Base-by-base conservation (phyloP, 2,888 invertebrate genomes). In the Bibio marci region DNA sequence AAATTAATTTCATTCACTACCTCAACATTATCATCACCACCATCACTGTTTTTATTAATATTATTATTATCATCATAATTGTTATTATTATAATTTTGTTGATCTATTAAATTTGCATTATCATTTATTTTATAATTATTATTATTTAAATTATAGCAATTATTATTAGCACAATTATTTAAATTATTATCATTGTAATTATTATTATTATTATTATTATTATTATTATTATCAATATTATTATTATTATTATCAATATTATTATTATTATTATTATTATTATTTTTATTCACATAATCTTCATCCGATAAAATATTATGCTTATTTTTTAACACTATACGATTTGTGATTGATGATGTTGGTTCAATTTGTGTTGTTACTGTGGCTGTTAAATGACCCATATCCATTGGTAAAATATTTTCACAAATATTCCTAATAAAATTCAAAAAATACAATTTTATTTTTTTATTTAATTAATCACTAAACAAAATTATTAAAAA, bases 311-410 rank as follows among this genome's bases (percentile, higher is more conserved):
- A 22, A 22, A 4, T 22, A 22, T 8, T 22, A 22, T 6, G 22
- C 8, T 22, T 22, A 4, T 22, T 22, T 22, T 22, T 22, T 22
- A 22, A 22, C 22, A 22, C 22, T 6, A 22, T 22, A 6, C 22
- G 22, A 22, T 8, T 22, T 22, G 22, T 22, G 10, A 18, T 33
- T 18, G 12, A 18, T 19, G 33, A 17, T 18, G 47, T 44, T 37
- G 50, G 52, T 49, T 55, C 54, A 43, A 57, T 52, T 32, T 55
- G 54, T 22, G 22, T 22, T 6, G 22, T 22, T 46, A 57, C 58
- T 43, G 55, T 50, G 32, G 52, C 54, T 37, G 58, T 52, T 42
- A 57, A 45, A 38, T 59, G 59, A 49, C 59, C 59, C 59, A 59
- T 59, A 48, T 45, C 48, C 30, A 27, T 18, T n/a, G 7, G 38